Conservation (phyloP, 2,888 invertebrate species). For the Sesia bembeciformis region DNA sequence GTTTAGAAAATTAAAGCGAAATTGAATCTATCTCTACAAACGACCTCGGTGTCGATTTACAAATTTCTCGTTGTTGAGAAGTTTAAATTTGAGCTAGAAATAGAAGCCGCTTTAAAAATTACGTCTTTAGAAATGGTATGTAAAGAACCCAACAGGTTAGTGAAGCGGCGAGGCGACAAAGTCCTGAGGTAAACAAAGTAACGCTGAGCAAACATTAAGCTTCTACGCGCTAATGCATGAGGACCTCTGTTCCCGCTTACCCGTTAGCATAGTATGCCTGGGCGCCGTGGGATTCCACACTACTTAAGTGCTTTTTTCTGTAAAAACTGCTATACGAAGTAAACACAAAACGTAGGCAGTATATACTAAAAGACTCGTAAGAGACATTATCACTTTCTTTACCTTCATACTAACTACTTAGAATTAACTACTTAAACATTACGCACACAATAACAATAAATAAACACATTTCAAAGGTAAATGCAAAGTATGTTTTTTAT, state of each 20-base stretch:
- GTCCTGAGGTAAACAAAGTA: conserved; percentile 44
- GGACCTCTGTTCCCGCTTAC: conserved; percentile 22
- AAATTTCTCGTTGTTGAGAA: not conserved
- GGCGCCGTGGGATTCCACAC: not conserved
- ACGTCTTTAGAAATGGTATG: conserved; percentile 13
- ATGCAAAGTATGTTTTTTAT: too few species aligned
- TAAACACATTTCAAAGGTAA: too few species aligned
- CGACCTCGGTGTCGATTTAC: not conserved
- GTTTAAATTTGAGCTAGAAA: not conserved
- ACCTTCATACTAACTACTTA: too few species aligned
- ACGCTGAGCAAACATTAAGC: conserved; percentile 45
- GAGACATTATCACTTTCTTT: too few species aligned
- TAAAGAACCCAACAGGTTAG: conserved; percentile 39
- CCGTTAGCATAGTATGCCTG: not conserved
- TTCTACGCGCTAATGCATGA: conserved; percentile 50
- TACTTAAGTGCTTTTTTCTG: not conserved
- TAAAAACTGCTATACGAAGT: too few species aligned
- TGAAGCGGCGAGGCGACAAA: conserved; percentile 35
- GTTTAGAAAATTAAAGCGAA: not conserved
- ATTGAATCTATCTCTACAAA: not conserved
- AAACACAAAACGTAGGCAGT: too few species aligned
- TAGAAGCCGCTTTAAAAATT: not conserved
- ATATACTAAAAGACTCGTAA: too few species aligned
- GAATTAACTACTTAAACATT: too few species aligned
- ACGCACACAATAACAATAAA: too few species aligned